A percentile compares a stretch with the other conserved stretches of the same genome.
Evolutionary conservation across 1,140 invertebrate genomes (phyloP).

Genomic region (Drosophila tristis): DNA sequence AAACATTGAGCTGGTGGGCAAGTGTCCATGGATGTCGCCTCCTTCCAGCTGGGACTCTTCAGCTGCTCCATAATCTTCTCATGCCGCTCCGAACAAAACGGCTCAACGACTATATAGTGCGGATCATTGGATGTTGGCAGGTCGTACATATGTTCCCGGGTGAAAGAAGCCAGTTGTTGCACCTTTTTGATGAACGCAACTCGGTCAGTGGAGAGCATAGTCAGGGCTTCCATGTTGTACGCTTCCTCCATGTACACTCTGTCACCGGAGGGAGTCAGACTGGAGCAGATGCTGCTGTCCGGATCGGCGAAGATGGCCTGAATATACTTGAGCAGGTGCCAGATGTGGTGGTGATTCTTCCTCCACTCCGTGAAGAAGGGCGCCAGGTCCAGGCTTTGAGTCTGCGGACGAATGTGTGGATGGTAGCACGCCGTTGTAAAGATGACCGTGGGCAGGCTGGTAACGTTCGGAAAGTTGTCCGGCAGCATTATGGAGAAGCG

Average conservation of each 20-base stretch:
- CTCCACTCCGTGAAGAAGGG: slow-evolving; percentile 93
- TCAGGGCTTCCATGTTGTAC: slow-evolving; percentile 90
- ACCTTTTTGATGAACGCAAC: slow-evolving; percentile 88
- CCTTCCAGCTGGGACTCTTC: slow-evolving; percentile 35
- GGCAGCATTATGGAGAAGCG: slow-evolving; percentile 94
- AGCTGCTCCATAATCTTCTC: slow-evolving; percentile 85
- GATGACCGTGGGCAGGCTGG: slow-evolving; percentile 89
- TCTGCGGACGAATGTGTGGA: slow-evolving; percentile 91
- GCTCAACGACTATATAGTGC: slow-evolving; percentile 93
- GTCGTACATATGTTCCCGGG: slow-evolving; percentile 91
- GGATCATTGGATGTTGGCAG: slow-evolving; percentile 91
- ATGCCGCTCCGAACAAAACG: slow-evolving; percentile 90
- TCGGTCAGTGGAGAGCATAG: slow-evolving; percentile 88
- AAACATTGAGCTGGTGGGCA: slow-evolving; percentile 37
- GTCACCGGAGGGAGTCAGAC: background rate
- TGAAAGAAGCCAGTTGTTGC: slow-evolving; percentile 88
- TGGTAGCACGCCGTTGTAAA: slow-evolving; percentile 95
- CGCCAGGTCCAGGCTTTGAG: slow-evolving; percentile 89
- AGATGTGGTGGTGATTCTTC: slow-evolving; percentile 91
- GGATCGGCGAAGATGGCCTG: slow-evolving; percentile 88
- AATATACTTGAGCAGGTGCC: slow-evolving; percentile 94
- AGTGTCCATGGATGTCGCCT: background rate
- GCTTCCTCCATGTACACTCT: slow-evolving; percentile 86
- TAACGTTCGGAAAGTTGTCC: slow-evolving; percentile 93
- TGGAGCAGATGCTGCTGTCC: slow-evolving; percentile 44